Evolutionary conservation across 2,797 vertebrate species (phyloP), one percentile per base, ranked within the genome.

Genomic region (Crossoptilon crossoptilon): DNA sequence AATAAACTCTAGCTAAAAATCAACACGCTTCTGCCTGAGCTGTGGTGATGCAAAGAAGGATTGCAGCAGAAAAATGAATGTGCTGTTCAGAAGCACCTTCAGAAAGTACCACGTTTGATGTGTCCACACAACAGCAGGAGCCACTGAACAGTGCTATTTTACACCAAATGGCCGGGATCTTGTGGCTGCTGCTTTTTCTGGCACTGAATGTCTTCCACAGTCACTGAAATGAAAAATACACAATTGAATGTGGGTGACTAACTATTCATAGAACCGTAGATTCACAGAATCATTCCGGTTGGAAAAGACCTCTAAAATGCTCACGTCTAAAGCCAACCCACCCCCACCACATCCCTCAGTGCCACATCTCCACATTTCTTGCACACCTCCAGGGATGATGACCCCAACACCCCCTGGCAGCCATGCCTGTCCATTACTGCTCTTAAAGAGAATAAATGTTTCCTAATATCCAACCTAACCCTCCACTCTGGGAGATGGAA

Each of bases 1-100:
- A 88, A 91, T 53, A 90, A 96, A 73, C 69, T 63, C 31, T 23
- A 35, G 33, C 56, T 79, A 12, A 77, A 91, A 91, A 73, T 51
- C 72, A 62, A 29, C 60, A 3, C 22, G 69, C 35, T 8, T 60
- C 39, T 90, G 73, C 48, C 66, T 93, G 46, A 35, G 58, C 58
- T 29, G 24, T 35, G 39, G 60, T 19, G 0, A 29, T 37, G n/a
- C 8, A 59, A 74, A 31, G 31, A 23, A 59, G 59, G 29, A 26
- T 51, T 39, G 46, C 58, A 49, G 58, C 29, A 60, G 39, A 49
- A 5, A 71, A 71, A 93, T 11, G 22, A 26, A 60, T n/a, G 10
- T 48, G 59, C 19, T 68, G 37, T n/a, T 63, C 24, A 68, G 55
- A 90, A 37, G 9, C 11, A 21, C 14, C 29, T 43, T 59, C 60